Evolutionary conservation across 2,113 vertebrate species (phyloP), one percentile per base, ranked within the genome.

Genomic region (Cyanocitta stelleri): DNA sequence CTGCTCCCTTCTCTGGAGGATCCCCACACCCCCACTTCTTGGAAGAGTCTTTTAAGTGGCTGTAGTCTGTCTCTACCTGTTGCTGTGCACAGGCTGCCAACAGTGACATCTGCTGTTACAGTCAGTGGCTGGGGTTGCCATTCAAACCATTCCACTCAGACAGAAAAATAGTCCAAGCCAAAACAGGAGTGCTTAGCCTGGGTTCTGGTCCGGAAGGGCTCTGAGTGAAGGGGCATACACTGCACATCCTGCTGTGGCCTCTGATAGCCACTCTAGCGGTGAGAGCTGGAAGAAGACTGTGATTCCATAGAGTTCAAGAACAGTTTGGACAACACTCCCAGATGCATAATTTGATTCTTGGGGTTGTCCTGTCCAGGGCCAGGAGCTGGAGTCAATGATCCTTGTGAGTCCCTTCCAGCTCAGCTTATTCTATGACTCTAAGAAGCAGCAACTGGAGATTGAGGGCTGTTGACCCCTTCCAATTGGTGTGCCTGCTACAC

Each of bases 101-200:
- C 69, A 75, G 73, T 66, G 90, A 66, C 81, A 78, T 66, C 94
- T 95, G 77, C 83, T 85, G 79, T 69, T 88, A 20, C 24, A 72
- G 46, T 52, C 63, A 16, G 33, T 16, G 43, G 4, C 56, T 58
- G 46, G 48, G 58, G 37, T 9, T 54, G 23, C 32, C 35, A 13
- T 61, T 77, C n/a, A 26, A 75, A 71, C 69, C 20, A 13, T 68
- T 27, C 18, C 20, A 16, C 20, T 32, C 26, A n/a, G 37, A 30
- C 21, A 64, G 32, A 66, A 66, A 56, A 33, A 32, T 13, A 10
- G 11, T 35, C 61, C 46, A 69, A 77, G 43, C 33, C n/a, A 62
- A 21, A 67, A 9, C 32, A 51, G 32, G n/a, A 51, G 11, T 39
- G 43, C 43, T 85, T 1, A 1, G n/a, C 39, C 61, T 68, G 62